Conservation (phyloP, 2,113 vertebrate species). For the Bombycilla garrulus region DNA sequence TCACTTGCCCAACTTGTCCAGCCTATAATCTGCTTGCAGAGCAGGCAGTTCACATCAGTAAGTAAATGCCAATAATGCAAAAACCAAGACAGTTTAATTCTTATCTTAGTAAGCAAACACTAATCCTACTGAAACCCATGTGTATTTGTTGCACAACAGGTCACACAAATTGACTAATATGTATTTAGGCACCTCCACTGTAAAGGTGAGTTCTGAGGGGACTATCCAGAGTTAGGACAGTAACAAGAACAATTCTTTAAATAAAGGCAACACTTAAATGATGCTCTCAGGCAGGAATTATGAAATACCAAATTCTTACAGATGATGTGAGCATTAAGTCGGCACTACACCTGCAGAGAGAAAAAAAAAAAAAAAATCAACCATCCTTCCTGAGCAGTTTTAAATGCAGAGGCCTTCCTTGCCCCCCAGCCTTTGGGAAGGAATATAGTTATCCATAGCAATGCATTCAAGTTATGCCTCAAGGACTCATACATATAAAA, state of each 20-base stretch:
- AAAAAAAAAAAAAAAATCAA: too few species aligned
- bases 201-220: background rate
- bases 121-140: background rate
- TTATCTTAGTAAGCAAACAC: fast-evolving
- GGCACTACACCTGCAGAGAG: background rate
- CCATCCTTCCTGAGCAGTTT: background rate
- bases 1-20: too few species aligned
- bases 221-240: background rate
- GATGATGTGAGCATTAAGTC: background rate
- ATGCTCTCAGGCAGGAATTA: background rate
- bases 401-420: background rate
- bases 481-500: background rate
- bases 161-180: background rate
- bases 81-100: background rate
- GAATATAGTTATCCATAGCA: background rate
- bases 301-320: background rate
- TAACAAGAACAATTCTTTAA: background rate
- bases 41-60: background rate
- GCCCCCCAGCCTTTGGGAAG: background rate
- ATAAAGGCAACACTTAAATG: background rate
- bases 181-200: background rate
- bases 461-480: background rate
- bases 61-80: background rate
- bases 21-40: background rate
- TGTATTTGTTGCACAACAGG: background rate